These are phyloP conservation scores for Gymnothorax javanicus DNA, from an alignment of 2,797 vertebrate genomes.

Conservation along the genomic window DNA sequence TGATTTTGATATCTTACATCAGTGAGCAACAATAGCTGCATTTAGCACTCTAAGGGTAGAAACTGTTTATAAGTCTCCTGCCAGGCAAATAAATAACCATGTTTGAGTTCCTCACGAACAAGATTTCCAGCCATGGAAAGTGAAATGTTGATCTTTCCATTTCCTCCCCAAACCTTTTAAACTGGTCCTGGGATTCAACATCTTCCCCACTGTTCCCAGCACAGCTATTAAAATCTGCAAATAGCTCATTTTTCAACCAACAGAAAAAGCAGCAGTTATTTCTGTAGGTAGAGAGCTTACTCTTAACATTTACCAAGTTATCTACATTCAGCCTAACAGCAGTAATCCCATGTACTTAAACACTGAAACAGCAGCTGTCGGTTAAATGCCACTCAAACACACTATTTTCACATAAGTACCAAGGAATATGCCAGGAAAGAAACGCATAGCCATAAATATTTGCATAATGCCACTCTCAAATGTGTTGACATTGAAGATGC, in stretches of 20 bases:
- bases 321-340: background rate
- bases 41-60: background rate
- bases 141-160: background rate
- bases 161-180: background rate
- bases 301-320: slow-evolving; percentile 19
- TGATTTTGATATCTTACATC: too few relatives aligned
- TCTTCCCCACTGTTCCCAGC: slow-evolving; percentile 25
- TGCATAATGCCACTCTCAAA: slow-evolving; percentile 15
- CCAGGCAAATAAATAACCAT: background rate
- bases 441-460: background rate
- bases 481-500: background rate
- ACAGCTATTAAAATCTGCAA: slow-evolving; percentile 26
- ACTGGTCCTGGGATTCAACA: slow-evolving; percentile 6
- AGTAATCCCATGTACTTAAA: background rate
- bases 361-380: background rate
- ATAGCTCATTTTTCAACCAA: slow-evolving; percentile 16
- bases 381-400: background rate
- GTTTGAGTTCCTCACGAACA: background rate
- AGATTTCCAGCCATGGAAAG: slow-evolving; percentile 16
- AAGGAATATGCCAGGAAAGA: background rate
- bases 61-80: background rate
- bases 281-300: slow-evolving; percentile 18
- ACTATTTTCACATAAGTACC: slow-evolving; percentile 16
- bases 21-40: too few relatives aligned
- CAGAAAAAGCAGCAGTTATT: slow-evolving; percentile 4